These are phyloP conservation scores for Bostrychus sinensis DNA, from an alignment of 2,113 vertebrate species.

Conservation along the genomic window DNA sequence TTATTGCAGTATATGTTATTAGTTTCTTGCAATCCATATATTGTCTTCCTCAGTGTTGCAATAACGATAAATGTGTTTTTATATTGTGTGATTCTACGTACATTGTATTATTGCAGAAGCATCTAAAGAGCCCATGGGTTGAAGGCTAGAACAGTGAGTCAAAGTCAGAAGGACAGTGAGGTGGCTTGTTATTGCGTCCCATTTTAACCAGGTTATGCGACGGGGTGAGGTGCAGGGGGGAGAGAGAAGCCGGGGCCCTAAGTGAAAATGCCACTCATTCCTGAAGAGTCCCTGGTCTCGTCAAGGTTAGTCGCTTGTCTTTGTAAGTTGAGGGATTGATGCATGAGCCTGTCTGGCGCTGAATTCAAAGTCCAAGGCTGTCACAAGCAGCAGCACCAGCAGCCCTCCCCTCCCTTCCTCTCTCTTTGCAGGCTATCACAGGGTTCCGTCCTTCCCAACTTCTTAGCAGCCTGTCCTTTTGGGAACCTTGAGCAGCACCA, in stretches of 20 bases:
- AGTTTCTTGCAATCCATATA: too few species aligned
- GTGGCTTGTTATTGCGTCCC: constrained; percentile 85
- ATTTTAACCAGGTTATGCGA: constrained; percentile 91
- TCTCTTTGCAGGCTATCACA: constrained; percentile 78
- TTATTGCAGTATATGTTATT: too few species aligned
- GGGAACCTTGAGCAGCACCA: constrained; percentile 80
- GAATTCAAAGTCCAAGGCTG: constrained; percentile 96
- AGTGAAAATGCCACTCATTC: constrained; percentile 93
- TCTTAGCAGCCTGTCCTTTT: constrained; percentile 81
- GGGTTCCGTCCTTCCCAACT: constrained; percentile 78
- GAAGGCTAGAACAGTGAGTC: constrained; percentile 86
- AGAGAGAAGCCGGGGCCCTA: constrained; percentile 77
- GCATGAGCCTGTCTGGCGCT: constrained; percentile 90
- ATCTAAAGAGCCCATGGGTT: constrained; percentile 68
- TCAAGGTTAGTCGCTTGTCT: constrained; percentile 95
- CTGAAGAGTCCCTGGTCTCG: constrained; percentile 92
- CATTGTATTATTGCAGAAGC: neutral
- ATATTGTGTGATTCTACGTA: neutral
- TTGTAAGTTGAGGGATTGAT: constrained; percentile 97
- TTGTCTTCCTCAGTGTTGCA: too few species aligned
- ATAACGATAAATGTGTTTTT: too few species aligned
- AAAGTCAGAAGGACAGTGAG: constrained; percentile 84
- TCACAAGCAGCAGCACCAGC: constrained; percentile 68
- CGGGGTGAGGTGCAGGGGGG: constrained; percentile 80
- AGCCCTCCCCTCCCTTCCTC: constrained; percentile 20